Percentiles rank a stretch among this genome's conserved stretches.
These are phyloP conservation scores for Carassius gibelio DNA, from an alignment of 2,113 vertebrate genomes.

Conservation along the genomic window DNA sequence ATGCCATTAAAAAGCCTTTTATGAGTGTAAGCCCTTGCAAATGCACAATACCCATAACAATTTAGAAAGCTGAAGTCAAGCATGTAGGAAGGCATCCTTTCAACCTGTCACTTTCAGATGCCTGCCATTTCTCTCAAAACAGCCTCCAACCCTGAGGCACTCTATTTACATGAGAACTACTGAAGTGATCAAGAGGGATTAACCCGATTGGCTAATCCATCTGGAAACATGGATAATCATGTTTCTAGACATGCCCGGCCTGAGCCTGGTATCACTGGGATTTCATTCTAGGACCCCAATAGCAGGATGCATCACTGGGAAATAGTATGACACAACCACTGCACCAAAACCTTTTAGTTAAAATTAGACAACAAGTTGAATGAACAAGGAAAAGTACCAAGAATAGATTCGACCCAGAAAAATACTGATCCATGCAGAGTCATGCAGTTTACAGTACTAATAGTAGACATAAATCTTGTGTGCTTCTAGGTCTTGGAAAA, in stretches of 20 bases:
- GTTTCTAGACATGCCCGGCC: conserved; percentile 36
- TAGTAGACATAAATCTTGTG: not conserved
- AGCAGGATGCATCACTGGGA: not conserved
- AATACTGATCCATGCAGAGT: not conserved
- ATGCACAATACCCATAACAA: not conserved
- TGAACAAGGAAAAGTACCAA: not conserved
- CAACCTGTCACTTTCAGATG: conserved; percentile 37
- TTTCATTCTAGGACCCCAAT: conserved; percentile 18
- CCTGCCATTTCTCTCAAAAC: conserved; percentile 20
- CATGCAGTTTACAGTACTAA: not conserved
- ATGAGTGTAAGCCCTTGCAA: not conserved
- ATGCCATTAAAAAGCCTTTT: not conserved
- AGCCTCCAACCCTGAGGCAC: conserved; percentile 12
- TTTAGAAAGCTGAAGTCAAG: not conserved
- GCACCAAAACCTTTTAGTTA: not conserved
- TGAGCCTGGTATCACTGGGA: conserved; percentile 38
- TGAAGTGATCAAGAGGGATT: conserved; percentile 40
- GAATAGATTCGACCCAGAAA: conserved; percentile 4
- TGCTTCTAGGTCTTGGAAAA: conserved; percentile 86
- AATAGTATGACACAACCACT: not conserved
- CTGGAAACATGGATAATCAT: conserved; percentile 37
- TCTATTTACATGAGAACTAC: conserved; percentile 37
- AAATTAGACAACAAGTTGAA: conserved; percentile 14
- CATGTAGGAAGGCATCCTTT: conserved; percentile 23
- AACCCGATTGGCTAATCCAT: conserved; percentile 39